Evolutionary conservation across 2,888 invertebrate genomes (phyloP).

Genomic region (Horisme vitalbata): DNA sequence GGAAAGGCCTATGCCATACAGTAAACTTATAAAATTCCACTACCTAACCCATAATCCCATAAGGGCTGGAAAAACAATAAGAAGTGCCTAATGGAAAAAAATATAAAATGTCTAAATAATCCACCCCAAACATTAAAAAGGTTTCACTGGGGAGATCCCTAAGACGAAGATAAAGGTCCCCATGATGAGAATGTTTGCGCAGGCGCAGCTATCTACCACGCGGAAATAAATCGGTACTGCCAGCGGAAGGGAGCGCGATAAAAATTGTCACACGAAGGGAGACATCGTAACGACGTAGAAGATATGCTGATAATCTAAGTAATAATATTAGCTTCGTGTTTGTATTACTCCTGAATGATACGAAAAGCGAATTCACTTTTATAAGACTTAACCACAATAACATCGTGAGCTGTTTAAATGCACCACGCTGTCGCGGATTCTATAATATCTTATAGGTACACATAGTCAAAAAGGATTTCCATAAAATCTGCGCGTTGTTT

Average conservation of each 20-base stretch:
- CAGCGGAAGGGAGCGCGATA: constrained; percentile 77
- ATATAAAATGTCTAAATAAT: background rate
- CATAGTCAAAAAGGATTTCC: too few species aligned
- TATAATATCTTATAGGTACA: too few species aligned
- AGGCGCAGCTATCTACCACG: constrained; percentile 65
- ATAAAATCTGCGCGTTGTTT: too few species aligned
- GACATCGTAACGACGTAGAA: constrained; percentile 17
- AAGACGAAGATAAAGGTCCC: constrained; percentile 64
- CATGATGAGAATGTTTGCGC: constrained; percentile 67
- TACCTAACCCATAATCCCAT: too few species aligned
- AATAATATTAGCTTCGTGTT: constrained; percentile 27
- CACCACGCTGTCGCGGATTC: too few species aligned
- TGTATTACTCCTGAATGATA: constrained; percentile 28
- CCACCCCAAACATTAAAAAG: constrained; percentile 4
- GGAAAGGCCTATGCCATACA: too few species aligned
- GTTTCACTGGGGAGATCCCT: constrained; percentile 57
- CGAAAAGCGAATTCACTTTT: constrained; percentile 31
- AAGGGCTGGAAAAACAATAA: too few species aligned
- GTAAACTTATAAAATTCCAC: too few species aligned
- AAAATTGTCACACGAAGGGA: constrained; percentile 59
- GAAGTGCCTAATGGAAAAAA: too few species aligned
- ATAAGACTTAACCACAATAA: constrained; percentile 10
- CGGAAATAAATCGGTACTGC: constrained; percentile 73
- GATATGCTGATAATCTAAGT: constrained; percentile 31
- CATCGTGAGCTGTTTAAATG: too few species aligned